Base-by-base conservation (phyloP, 2,113 vertebrate species). In the Dryoscopus gambensis region DNA sequence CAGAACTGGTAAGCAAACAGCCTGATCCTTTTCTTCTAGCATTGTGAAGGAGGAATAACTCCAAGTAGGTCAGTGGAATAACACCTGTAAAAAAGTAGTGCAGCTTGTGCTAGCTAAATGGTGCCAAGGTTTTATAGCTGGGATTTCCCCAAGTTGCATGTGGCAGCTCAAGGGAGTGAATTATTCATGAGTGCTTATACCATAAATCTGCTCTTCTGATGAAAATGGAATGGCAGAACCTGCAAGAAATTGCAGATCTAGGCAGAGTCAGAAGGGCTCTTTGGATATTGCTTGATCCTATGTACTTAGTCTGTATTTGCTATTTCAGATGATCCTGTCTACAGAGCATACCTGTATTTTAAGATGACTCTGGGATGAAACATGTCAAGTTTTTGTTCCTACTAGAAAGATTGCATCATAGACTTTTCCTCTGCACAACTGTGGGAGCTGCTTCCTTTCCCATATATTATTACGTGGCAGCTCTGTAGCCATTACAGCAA, bases 31-130 rank as follows among this genome's bases (percentile, higher is more conserved):
- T 20, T 82, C 35, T 56, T 87, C 52, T 33, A 85, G 64, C 15
- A 44, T 28, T 14, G 19, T 5, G 6, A 83, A 74, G 44, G 39
- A 88, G 79, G 44, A 88, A 56, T 78, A 78, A 84, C 90, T 97
- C 88, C 90, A 96, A 95, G 76, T 89, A 93, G 93, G 90, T 96
- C 90, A 90, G 76, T 92, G 69, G 80, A 91, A 70, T 94, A 96
- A 68, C 93, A 96, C 86, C 95, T 93, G 83, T 68, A 64, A 75
- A 87, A 90, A 96, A 92, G 85, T 30, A 62, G 83, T 30, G 40
- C 6, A 8, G 55, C 71, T 80, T 77, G 39, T 55, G n/a, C 15
- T 78, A 64, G 64, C 53, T 90, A 21, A 92, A 75, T 1, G 6
- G 25, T 96, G 95, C 96, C 95, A 96, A 89, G 69, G 18, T 90